Percentiles rank a stretch among this genome's conserved stretches.
These are phyloP conservation scores for Trochalopteron elliotii DNA, from an alignment of 2,113 vertebrate species.

Conservation along the genomic window DNA sequence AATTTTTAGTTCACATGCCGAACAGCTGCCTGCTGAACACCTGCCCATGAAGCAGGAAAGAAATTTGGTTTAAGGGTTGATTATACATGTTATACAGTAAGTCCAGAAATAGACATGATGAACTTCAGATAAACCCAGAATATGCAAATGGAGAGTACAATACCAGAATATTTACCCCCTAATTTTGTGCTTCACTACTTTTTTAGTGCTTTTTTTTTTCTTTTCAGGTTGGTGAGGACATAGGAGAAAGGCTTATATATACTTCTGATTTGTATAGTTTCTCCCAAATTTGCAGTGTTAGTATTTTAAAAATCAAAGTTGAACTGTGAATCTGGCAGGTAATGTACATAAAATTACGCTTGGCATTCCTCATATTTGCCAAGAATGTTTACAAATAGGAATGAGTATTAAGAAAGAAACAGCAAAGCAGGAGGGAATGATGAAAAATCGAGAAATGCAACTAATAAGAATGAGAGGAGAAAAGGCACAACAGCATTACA, in stretches of 20 bases:
- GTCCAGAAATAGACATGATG: background rate
- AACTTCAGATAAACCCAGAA: conserved; percentile 16
- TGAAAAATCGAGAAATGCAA: background rate
- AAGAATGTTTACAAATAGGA: background rate
- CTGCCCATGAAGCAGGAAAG: background rate
- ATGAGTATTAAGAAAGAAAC: background rate
- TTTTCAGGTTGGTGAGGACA: background rate
- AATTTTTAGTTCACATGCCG: conserved; percentile 47
- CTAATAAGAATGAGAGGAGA: background rate
- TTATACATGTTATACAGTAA: background rate
- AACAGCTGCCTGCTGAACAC: conserved; percentile 47
- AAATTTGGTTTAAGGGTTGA: conserved; percentile 31
- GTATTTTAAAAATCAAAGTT: background rate
- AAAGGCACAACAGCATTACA: background rate
- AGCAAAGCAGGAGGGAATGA: background rate
- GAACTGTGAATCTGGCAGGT: background rate
- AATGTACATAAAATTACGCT: background rate
- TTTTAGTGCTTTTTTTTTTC: background rate
- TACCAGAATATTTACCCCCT: background rate
- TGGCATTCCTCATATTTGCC: background rate
- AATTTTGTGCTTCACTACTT: background rate
- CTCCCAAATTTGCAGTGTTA: background rate
- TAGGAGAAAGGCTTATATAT: background rate
- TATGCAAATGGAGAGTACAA: background rate
- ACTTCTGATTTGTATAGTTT: background rate